These are phyloP conservation scores for Nothobranchius furzeri DNA, from an alignment of 2,113 vertebrate genomes.

Conservation along the genomic window DNA sequence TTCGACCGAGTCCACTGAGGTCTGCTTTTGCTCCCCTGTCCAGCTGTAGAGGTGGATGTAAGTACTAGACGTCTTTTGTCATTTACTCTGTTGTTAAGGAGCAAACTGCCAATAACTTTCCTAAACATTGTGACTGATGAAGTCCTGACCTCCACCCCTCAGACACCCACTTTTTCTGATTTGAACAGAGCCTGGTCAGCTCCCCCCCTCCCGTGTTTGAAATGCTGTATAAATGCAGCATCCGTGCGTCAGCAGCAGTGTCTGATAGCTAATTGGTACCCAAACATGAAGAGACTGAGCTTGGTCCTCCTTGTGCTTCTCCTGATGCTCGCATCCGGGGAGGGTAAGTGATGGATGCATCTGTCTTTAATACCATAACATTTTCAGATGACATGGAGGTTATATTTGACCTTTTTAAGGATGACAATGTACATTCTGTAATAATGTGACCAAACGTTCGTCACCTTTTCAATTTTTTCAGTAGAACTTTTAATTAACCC, in stretches of 20 bases:
- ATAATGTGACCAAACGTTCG: background rate
- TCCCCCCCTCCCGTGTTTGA: constrained; percentile 69
- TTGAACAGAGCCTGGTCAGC: constrained; percentile 55
- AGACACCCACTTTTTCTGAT: constrained; percentile 62
- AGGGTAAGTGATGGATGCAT: constrained; percentile 67
- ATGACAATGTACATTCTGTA: background rate
- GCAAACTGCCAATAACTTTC: background rate
- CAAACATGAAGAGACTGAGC: constrained; percentile 74
- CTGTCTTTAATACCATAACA: constrained; percentile 21
- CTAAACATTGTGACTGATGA: constrained; percentile 6
- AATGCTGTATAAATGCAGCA: constrained; percentile 76
- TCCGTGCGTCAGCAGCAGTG: constrained; percentile 53
- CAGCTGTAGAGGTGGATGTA: constrained; percentile 17
- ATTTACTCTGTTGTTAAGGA: background rate
- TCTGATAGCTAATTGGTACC: constrained; percentile 55
- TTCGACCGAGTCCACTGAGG: constrained; percentile 17
- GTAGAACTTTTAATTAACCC: no score
- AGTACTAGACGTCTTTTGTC: constrained; percentile 30
- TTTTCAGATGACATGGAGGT: background rate
- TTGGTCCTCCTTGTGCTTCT: constrained; percentile 73
- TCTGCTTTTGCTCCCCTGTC: constrained; percentile 18
- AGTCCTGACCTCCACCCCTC: constrained; percentile 43
- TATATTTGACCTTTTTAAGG: constrained; percentile 8
- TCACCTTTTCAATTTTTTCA: no score
- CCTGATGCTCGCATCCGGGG: constrained; percentile 68